phyloP scores from a whole-genome alignment of 1,140 invertebrate genomes.

The Oncopodura yosiiana region DNA sequence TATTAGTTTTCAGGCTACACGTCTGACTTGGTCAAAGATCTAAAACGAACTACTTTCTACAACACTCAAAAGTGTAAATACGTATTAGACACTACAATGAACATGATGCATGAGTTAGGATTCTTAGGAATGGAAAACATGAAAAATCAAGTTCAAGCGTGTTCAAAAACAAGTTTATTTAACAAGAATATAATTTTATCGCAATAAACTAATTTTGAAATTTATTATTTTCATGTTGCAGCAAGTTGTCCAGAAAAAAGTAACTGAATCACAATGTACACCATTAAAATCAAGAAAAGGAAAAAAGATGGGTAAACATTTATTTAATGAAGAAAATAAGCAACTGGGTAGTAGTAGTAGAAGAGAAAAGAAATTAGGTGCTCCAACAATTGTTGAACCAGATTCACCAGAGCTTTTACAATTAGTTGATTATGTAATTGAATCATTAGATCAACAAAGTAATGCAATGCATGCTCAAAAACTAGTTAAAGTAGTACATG shows the following conservation, averaged over 20 bases:
- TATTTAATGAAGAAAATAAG: constrained; percentile 2
- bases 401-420: constrained; percentile 39
- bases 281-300: constrained; percentile 25
- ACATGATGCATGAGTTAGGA: no score
- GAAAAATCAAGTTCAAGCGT: no score
- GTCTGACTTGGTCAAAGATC: no score
- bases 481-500: constrained; percentile 21
- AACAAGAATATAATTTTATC: no score
- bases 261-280: constrained; percentile 28
- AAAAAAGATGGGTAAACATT: constrained; percentile 24
- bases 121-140: no score
- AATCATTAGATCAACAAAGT: constrained; percentile 38
- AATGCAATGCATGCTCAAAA: constrained; percentile 39
- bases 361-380: constrained; percentile 24
- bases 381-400: constrained; percentile 25
- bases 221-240: no score
- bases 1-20: no score
- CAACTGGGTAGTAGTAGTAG: background rate
- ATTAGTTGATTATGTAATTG: constrained; percentile 38
- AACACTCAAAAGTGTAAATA: no score
- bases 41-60: no score
- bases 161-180: no score
- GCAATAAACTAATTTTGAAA: no score
- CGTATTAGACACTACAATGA: no score
- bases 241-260: constrained; percentile 31